Evolutionary conservation across 2,113 vertebrate species (phyloP), one percentile per base, ranked within the genome.

Genomic region (Pelecanus crispus): DNA sequence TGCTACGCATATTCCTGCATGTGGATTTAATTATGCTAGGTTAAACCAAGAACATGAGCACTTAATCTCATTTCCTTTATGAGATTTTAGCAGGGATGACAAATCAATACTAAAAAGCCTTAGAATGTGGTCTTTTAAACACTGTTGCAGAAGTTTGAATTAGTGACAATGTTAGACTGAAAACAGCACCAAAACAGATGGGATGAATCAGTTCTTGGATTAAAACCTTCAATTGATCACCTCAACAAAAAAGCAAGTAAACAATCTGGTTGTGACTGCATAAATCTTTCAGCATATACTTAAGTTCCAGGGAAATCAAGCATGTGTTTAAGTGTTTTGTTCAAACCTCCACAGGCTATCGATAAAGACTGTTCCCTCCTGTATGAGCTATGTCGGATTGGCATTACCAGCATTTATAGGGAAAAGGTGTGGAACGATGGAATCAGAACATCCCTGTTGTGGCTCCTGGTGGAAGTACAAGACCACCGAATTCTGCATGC

Each of bases 191-290:
- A 50, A 50, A 50, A 50, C 49, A 50, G 22, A 50, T 50, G 49
- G 49, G 49, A 50, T 50, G 45, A 47, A 47, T 47, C 74, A 77
- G 52, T 65, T 70, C 38, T 87, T 74, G 77, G 65, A 88, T 22
- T 88, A 92, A 94, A 92, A 81, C 44, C 28, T 81, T 78, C 42
- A 81, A 52, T 7, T 56, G 83, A 94, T 92, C 49, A 91, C 58
- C 42, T 78, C 25, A 68, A 3, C 52, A 66, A 81, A 96, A 91
- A 95, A 68, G 11, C 42, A 75, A 86, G 22, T 79, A 86, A 93
- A 65, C 36, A 92, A 20, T 49, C 22, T 72, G 52, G 7, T 82
- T 87, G 36, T 75, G 58, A 74, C 12, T 74, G 17, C 13, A 47
- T 58, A 52, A 67, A 47, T 74, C 38, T 81, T 93, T 78, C 65